Percentiles rank a stretch among this genome's conserved stretches.
Evolutionary conservation across 2,888 invertebrate species (phyloP).

Genomic region (Fragum sueziense): DNA sequence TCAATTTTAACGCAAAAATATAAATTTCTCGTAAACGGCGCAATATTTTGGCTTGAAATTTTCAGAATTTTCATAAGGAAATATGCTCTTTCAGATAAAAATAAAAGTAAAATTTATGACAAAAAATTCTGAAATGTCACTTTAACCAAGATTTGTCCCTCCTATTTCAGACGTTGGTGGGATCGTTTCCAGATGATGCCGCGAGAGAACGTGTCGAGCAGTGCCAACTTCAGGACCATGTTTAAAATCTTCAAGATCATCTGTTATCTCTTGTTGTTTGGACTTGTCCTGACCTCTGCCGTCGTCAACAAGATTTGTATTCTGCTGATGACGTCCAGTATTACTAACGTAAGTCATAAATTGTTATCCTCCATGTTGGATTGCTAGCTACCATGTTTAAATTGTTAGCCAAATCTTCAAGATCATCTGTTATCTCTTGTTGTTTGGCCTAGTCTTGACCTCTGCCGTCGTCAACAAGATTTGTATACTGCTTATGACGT

Average conservation of each 20-base stretch:
- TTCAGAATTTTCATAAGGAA: no score
- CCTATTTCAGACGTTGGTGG: constrained; percentile 70
- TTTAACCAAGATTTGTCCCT: no score
- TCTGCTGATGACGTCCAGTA: constrained; percentile 70
- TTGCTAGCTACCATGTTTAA: constrained; percentile 72
- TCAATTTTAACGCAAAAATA: no score
- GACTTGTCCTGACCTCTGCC: constrained; percentile 92
- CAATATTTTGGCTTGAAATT: no score
- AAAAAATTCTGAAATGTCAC: no score
- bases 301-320: constrained; percentile 94
- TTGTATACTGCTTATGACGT: constrained; percentile 84
- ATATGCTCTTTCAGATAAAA: no score
- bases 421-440: constrained; percentile 91
- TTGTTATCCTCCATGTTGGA: no score
- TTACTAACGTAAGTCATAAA: constrained; percentile 64
- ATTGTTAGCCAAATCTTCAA: no score
- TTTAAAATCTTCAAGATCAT: constrained; percentile 84
- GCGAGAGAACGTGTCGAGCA: constrained; percentile 66
- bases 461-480: constrained; percentile 95
- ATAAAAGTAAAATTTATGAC: no score
- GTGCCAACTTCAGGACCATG: constrained; percentile 67
- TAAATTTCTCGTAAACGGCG: no score
- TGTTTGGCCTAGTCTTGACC: constrained; percentile 92
- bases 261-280: constrained; percentile 92
- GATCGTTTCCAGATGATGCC: constrained; percentile 77